phyloP scores from a whole-genome alignment of 2,888 invertebrate genomes.

The Tipula helvola region DNA sequence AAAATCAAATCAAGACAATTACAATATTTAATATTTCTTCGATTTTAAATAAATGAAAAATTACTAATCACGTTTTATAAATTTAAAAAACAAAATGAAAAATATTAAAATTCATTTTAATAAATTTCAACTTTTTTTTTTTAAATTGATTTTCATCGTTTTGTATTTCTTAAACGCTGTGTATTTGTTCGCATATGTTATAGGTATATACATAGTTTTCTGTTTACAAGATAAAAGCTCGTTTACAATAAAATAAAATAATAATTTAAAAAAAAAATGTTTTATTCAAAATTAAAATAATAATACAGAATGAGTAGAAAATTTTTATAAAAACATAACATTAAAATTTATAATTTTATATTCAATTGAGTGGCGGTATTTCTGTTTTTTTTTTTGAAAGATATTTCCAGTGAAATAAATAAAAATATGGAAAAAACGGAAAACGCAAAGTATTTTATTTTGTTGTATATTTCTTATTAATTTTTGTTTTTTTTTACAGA shows the following conservation, averaged over 20 bases:
- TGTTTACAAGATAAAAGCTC: not conserved
- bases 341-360: not conserved
- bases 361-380: not conserved
- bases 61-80: not conserved
- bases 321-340: not conserved
- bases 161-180: not conserved
- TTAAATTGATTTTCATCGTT: not conserved
- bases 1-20: not conserved
- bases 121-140: not conserved
- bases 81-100: not conserved
- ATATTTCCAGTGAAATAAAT: not conserved
- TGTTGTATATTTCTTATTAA: not conserved
- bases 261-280: not conserved
- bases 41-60: not conserved
- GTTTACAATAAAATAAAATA: not conserved
- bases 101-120: not conserved
- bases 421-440: not conserved
- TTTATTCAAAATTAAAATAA: not conserved
- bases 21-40: not conserved
- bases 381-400: not conserved
- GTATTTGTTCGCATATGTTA: not conserved
- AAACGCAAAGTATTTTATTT: not conserved
- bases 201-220: not conserved
- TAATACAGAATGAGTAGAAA: not conserved
- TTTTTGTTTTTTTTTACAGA: not conserved